These are phyloP conservation scores for Ganaspis brasiliensis DNA, from an alignment of 2,888 invertebrate species.

Conservation along the genomic window DNA sequence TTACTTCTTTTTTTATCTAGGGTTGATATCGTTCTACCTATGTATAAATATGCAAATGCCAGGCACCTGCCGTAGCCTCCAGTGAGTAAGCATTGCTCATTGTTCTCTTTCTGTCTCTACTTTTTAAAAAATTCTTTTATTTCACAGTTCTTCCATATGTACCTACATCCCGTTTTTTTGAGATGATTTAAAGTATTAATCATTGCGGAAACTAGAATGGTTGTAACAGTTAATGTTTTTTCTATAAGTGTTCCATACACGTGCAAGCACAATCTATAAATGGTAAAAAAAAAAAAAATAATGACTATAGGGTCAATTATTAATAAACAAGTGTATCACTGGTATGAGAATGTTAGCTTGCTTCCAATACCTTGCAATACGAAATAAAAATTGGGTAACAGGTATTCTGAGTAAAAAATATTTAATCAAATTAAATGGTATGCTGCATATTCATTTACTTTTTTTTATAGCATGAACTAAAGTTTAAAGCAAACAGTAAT, in stretches of 20 bases:
- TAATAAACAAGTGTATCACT: too few relatives aligned
- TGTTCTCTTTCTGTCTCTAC: constrained; percentile 34
- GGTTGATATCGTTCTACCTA: constrained; percentile 61
- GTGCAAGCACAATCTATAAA: too few relatives aligned
- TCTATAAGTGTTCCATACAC: too few relatives aligned
- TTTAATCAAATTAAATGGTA: background rate
- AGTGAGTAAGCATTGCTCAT: constrained; percentile 47
- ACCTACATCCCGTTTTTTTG: background rate
- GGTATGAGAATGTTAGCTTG: background rate
- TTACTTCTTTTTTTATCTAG: constrained; percentile 64
- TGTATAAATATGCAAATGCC: constrained; percentile 66
- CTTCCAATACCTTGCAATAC: background rate
- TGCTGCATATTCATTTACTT: background rate
- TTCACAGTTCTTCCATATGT: background rate
- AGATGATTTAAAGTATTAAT: background rate
- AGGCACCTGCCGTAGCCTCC: constrained; percentile 52
- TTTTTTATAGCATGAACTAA: too few relatives aligned
- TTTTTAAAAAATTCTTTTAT: constrained; percentile 9
- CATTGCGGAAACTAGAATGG: background rate
- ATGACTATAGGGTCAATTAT: too few relatives aligned
- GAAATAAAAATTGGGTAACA: background rate
- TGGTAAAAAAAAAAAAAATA: too few relatives aligned
- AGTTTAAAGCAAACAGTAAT: too few relatives aligned
- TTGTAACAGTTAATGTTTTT: background rate
- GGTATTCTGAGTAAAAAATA: background rate